These are phyloP conservation scores for Onychostoma macrolepis DNA, from an alignment of 2,113 vertebrate species.

Conservation along the genomic window DNA sequence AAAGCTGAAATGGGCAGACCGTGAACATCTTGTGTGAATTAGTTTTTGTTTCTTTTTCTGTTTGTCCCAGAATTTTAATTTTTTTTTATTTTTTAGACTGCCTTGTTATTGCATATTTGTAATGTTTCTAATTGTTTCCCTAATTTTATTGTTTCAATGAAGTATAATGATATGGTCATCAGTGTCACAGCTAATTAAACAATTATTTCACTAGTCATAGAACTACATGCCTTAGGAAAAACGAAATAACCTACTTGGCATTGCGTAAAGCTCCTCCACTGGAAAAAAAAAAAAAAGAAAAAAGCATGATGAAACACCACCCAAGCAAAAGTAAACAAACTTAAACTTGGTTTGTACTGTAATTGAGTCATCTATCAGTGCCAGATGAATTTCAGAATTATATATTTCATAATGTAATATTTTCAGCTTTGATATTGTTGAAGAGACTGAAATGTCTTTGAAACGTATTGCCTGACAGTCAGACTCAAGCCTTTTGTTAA, in stretches of 20 bases:
- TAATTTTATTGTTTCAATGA: not conserved
- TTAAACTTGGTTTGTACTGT: not conserved
- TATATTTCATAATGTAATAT: not conserved
- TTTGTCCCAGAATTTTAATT: not conserved
- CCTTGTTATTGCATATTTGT: not conserved
- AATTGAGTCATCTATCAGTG: not conserved
- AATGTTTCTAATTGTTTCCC: not conserved
- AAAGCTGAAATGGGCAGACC: not conserved
- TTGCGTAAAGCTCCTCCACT: not conserved
- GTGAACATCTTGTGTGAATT: not conserved
- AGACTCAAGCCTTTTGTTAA: not conserved
- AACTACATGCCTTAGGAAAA: not conserved
- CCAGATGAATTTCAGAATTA: not conserved
- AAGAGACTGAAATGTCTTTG: not conserved
- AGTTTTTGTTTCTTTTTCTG: not conserved
- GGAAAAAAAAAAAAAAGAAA: too few relatives aligned
- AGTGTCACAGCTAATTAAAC: not conserved
- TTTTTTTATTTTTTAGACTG: not conserved
- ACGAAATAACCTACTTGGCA: not conserved
- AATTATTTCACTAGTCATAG: not conserved
- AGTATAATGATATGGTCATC: not conserved
- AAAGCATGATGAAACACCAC: not conserved
- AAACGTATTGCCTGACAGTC: not conserved
- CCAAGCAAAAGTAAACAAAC: slow-evolving; percentile 3
- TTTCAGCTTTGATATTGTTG: not conserved